Evolutionary conservation across 2,888 invertebrate genomes (phyloP).

Genomic region (Mesorhabditis belari): DNA sequence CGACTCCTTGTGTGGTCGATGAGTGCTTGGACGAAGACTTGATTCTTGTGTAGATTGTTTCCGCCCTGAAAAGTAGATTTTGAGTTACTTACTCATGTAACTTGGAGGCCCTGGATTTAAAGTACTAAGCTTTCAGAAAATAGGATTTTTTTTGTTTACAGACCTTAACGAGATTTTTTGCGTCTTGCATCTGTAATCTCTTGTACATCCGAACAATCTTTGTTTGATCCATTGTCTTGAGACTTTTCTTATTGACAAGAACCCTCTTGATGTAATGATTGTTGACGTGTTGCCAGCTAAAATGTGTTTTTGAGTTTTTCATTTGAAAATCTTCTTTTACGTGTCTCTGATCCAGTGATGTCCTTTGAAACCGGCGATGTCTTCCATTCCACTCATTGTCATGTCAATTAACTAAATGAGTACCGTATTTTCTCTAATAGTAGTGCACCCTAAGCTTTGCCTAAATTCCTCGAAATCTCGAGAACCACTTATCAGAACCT

Average conservation of each 20-base stretch:
- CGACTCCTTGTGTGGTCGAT: conserved; percentile 33
- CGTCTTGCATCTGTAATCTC: conserved; percentile 24
- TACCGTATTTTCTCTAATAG: background rate
- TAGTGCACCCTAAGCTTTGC: too few species aligned
- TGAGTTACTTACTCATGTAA: background rate
- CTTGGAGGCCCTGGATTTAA: background rate
- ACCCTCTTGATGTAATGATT: conserved; percentile 30
- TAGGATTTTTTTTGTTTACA: background rate
- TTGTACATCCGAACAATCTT: conserved; percentile 40
- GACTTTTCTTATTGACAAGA: conserved; percentile 33
- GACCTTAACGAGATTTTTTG: conserved; percentile 18
- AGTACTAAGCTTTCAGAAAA: background rate
- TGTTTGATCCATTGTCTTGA: conserved; percentile 38
- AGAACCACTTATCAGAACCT: too few species aligned
- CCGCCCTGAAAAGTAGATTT: conserved; percentile 11
- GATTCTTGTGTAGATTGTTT: conserved; percentile 23
- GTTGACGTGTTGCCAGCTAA: conserved; percentile 26
- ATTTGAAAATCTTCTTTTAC: too few species aligned
- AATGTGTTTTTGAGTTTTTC: background rate
- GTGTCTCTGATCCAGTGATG: conserved; percentile 47
- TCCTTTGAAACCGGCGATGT: conserved; percentile 50
- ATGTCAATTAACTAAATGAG: conserved; percentile 33
- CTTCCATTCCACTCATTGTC: conserved; percentile 51
- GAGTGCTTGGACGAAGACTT: conserved; percentile 30
- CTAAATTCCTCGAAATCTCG: too few species aligned